These are phyloP conservation scores for Phataginus tricuspis DNA, from an alignment of 2,797 vertebrate species.

Conservation along the genomic window DNA sequence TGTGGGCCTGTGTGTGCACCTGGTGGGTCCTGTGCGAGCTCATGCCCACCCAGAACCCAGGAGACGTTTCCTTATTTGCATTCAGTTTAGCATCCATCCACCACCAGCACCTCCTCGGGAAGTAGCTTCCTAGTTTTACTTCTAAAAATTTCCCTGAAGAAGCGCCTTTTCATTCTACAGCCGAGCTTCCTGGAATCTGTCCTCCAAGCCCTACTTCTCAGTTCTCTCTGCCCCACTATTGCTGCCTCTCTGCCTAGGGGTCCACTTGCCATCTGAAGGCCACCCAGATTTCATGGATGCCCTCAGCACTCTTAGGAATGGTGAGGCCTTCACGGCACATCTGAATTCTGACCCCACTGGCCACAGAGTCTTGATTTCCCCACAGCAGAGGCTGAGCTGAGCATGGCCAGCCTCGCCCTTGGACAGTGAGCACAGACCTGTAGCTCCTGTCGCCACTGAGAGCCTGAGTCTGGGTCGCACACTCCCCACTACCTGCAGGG, in stretches of 20 bases:
- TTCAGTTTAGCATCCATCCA: not conserved
- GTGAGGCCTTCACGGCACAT: fast-evolving
- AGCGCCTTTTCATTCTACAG: not conserved
- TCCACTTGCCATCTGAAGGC: not conserved
- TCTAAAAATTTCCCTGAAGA: not conserved
- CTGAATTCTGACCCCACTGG: not conserved
- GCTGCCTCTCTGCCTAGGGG: not conserved
- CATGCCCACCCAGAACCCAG: not conserved
- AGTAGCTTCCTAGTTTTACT: not conserved
- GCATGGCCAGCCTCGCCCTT: not conserved
- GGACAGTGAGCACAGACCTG: constrained; percentile 46
- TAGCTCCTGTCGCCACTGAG: constrained; percentile 26
- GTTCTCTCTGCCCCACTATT: not conserved
- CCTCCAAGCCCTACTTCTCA: fast-evolving
- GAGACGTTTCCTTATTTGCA: not conserved
- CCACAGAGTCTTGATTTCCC: not conserved
- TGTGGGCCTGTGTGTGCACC: not conserved
- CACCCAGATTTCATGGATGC: not conserved
- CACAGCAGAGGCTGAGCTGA: not conserved
- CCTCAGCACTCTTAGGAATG: fast-evolving
- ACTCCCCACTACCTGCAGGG: not conserved
- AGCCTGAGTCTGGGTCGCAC: constrained; percentile 64
- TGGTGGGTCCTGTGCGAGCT: fast-evolving
- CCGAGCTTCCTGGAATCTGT: not conserved
- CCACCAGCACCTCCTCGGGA: not conserved